Conservation (phyloP, 2,113 vertebrate genomes). For the Callionymus lyra region DNA sequence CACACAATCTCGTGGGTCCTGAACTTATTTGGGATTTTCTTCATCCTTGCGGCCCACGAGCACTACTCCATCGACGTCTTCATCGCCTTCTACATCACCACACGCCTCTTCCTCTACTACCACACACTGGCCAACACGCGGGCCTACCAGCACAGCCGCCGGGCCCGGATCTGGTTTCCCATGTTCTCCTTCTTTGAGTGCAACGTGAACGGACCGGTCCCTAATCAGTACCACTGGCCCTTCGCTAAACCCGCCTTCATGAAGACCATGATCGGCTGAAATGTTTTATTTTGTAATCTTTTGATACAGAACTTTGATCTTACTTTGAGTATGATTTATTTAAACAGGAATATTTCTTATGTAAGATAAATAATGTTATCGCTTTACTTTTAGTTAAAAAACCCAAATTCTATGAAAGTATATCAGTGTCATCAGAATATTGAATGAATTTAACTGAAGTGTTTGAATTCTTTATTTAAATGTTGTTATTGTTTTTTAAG, state of each 20-base stretch:
- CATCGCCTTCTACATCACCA: slow-evolving; percentile 98
- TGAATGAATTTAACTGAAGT: no score
- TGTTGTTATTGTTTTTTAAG: no score
- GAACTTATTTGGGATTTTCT: slow-evolving; percentile 97
- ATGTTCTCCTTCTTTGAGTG: slow-evolving; percentile 98
- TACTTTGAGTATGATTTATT: no score
- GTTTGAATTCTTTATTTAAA: no score
- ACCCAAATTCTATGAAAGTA: no score
- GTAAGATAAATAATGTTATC: no score
- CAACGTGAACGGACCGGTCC: slow-evolving; percentile 91
- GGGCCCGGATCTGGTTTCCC: slow-evolving; percentile 94
- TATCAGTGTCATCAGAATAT: no score
- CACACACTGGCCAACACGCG: slow-evolving; percentile 92
- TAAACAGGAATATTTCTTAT: no score
- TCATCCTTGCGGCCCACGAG: slow-evolving; percentile 95
- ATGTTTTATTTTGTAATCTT: no score
- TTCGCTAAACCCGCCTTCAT: slow-evolving; percentile 82
- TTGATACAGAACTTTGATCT: no score
- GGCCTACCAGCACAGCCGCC: slow-evolving; percentile 86
- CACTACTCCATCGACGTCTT: slow-evolving; percentile 98
- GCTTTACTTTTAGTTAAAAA: no score
- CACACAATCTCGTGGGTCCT: slow-evolving; percentile 96
- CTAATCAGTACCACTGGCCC: slow-evolving; percentile 94
- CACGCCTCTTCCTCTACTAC: slow-evolving; percentile 95
- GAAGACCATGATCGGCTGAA: slow-evolving; percentile 80